Percentiles rank a stretch among this genome's conserved stretches.
Evolutionary conservation across 2,113 vertebrate species (phyloP).

Genomic region (Oxyruncus cristatus): DNA sequence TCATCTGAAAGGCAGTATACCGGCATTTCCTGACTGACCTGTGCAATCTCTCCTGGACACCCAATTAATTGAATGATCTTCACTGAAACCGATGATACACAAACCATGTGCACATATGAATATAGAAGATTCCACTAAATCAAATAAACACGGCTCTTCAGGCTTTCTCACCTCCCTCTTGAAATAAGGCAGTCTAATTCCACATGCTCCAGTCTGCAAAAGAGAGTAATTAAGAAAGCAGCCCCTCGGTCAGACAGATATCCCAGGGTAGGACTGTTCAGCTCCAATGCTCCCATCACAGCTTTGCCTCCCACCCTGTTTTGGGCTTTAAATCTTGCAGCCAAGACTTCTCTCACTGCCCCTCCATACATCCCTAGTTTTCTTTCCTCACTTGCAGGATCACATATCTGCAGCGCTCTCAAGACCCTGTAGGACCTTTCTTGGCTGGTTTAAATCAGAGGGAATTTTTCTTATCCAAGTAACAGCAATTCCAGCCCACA

Average conservation of each 20-base stretch:
- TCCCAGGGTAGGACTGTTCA: constrained; percentile 12
- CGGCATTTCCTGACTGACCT: not conserved
- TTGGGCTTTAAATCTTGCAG: not conserved
- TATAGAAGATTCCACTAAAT: not conserved
- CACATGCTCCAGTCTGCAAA: not conserved
- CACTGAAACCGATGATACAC: not conserved
- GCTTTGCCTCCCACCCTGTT: not conserved
- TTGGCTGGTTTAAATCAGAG: not conserved
- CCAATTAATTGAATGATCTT: not conserved
- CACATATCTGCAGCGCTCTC: not conserved
- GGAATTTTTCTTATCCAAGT: not conserved
- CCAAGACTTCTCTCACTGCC: not conserved
- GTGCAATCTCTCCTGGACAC: not conserved
- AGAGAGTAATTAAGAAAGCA: not conserved
- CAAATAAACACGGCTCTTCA: not conserved
- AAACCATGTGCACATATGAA: rapidly evolving
- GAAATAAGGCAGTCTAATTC: not conserved
- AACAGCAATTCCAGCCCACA: not conserved
- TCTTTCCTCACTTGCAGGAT: not conserved
- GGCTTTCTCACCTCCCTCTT: not conserved
- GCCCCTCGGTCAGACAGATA: not conserved
- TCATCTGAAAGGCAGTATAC: not conserved
- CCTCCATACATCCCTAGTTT: not conserved
- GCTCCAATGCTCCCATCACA: not conserved
- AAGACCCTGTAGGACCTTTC: constrained; percentile 20